These are phyloP conservation scores for Bufo gargarizans DNA, from an alignment of 2,113 vertebrate species.

Conservation along the genomic window DNA sequence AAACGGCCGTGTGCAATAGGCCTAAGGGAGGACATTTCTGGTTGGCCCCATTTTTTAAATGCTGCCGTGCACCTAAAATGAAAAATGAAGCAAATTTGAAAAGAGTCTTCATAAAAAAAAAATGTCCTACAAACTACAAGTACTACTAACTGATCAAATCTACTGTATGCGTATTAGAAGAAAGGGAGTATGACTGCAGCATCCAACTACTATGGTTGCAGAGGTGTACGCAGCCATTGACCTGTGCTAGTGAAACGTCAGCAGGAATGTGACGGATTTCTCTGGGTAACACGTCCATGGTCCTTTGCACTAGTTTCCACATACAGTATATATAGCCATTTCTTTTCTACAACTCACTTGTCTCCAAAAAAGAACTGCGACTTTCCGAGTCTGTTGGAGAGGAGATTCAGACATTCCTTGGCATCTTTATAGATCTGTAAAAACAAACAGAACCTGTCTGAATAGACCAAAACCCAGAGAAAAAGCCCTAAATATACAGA, in stretches of 20 bases:
- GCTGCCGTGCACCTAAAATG: too few species aligned
- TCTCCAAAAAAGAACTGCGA: slow-evolving; percentile 93
- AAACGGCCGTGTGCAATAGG: too few species aligned
- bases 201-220: too few species aligned
- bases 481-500: slow-evolving; percentile 29
- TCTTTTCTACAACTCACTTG: slow-evolving; percentile 76
- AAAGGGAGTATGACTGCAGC: too few species aligned
- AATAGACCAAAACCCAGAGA: slow-evolving; percentile 22
- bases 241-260: not conserved
- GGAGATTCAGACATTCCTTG: slow-evolving; percentile 95
- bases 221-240: too few species aligned
- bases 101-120: too few species aligned
- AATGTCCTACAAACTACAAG: too few species aligned
- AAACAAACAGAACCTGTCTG: slow-evolving; percentile 63
- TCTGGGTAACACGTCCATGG: not conserved
- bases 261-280: not conserved
- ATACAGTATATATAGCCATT: not conserved
- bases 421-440: slow-evolving; percentile 94
- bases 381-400: slow-evolving; percentile 90
- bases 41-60: too few species aligned
- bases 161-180: too few species aligned
- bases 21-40: too few species aligned
- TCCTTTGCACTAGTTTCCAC: not conserved
- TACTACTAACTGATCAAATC: too few species aligned
- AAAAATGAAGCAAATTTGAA: too few species aligned